Base-by-base conservation (phyloP, 2,888 invertebrate genomes). In the Nomada ferruginata region DNA sequence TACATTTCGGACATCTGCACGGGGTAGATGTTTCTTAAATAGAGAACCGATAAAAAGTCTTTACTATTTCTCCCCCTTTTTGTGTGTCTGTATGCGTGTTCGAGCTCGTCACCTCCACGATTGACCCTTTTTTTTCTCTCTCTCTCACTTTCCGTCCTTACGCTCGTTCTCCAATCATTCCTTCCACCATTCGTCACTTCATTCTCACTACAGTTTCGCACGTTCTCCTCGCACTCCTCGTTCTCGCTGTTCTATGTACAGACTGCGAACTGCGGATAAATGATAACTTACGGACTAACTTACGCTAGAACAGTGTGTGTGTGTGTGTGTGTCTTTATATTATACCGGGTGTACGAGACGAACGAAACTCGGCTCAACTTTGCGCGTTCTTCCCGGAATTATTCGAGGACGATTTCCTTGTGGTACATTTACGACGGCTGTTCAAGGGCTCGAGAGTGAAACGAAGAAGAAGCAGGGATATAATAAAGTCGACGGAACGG, bases 181-280 rank as follows among this genome's bases (percentile, higher is more conserved):
- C n/a, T 64, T 57, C 26, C 53, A n/a, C 36, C 76, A 53, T 66
- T 64, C 61, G 36, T 70, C 55, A 68, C 63, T 18, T n/a, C 75
- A 68, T 47, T 72, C 63, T 76, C 60, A 42, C 74, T 50, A 36
- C n/a, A 29, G 55, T 60, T 36, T 72, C 69, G 52, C 76, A 7
- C 52, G 29, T 20, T 55, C 53, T 47, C 20, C 55, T 59, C 23
- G 2, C 23, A 13, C 20, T 68, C 44, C 70, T 57, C 60, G 53
- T 10, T 63, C 63, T 20, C 47, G 18, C 63, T 50, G 20, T 79
- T 76, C 76, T 88, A 85, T 89, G 78, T 89, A 89, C 86, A 85
- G 85, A 88, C 78, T 88, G 85, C 82, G 86, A 88, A 89, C 82
- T 87, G 87, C 84, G 79, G 74, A 82, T 85, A 86, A 84, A 84